Conservation (phyloP, 2,888 invertebrate species). For the Alsophila aescularia region DNA sequence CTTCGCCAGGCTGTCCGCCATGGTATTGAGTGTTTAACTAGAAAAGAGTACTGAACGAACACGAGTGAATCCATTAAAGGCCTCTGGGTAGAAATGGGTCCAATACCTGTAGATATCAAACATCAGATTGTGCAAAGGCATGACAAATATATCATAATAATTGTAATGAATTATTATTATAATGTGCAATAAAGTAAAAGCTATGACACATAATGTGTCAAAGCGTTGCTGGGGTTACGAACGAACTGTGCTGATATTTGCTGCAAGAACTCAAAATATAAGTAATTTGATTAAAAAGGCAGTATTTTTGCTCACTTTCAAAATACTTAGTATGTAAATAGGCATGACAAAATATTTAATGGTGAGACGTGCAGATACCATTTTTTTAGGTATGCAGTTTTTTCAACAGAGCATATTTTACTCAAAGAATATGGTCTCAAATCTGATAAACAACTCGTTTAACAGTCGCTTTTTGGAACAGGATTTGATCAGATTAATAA, state of each 20-base stretch:
- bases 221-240: conserved; percentile 19
- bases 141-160: no score
- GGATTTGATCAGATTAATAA: no score
- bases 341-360: not conserved
- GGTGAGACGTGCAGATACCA: conserved; percentile 7
- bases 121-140: conserved; percentile 20
- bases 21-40: no score
- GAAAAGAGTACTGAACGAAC: no score
- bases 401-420: no score
- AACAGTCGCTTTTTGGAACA: no score
- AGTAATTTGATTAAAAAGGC: conserved; percentile 4
- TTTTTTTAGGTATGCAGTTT: not conserved
- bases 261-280: conserved; percentile 7
- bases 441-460: not conserved
- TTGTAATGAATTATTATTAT: not conserved
- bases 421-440: no score
- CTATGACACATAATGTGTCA: conserved; percentile 15
- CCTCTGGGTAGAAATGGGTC: no score
- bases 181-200: conserved; percentile 18
- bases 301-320: conserved; percentile 8
- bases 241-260: conserved; percentile 10
- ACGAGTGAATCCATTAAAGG: no score
- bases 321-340: conserved; percentile 7
- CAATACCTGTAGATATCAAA: not conserved
- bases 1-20: no score